Percentiles rank a stretch among this genome's conserved stretches.
These are phyloP conservation scores for Enchytraeus crypticus DNA, from an alignment of 2,888 invertebrate species.

Conservation along the genomic window DNA sequence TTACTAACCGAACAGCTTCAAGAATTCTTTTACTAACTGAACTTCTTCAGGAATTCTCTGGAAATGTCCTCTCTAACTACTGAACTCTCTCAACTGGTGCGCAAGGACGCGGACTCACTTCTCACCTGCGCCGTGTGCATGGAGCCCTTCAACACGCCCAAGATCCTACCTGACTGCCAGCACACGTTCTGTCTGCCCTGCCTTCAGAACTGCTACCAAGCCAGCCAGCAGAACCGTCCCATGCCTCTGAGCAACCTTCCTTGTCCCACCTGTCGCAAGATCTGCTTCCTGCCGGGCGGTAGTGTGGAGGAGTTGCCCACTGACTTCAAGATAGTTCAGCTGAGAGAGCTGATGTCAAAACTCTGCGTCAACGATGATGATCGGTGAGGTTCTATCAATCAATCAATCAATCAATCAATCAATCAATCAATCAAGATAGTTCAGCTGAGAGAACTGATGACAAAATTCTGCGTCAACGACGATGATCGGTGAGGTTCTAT, in stretches of 20 bases:
- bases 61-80: background rate
- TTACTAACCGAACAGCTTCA: no score
- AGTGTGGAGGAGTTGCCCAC: slow-evolving; percentile 14
- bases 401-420: no score
- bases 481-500: no score
- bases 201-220: slow-evolving; percentile 10
- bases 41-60: no score
- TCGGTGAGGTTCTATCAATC: no score
- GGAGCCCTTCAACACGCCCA: slow-evolving; percentile 15
- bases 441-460: slow-evolving; percentile 16
- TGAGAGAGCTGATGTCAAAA: slow-evolving; percentile 9
- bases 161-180: slow-evolving; percentile 22
- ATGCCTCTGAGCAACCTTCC: slow-evolving; percentile 15
- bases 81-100: slow-evolving; percentile 2
- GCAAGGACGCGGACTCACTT: slow-evolving; percentile 11
- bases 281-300: slow-evolving; percentile 10
- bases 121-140: slow-evolving; percentile 19
- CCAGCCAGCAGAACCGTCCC: slow-evolving; percentile 6
- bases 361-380: no score
- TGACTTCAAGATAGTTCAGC: slow-evolving; percentile 20
- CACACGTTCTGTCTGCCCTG: slow-evolving; percentile 21
- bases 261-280: slow-evolving; percentile 20
- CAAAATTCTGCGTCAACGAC: no score
- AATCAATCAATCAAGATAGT: slow-evolving; percentile 19
- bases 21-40: no score